phyloP scores from a whole-genome alignment of 2,113 vertebrate species.

The Lipotes vexillifer region DNA sequence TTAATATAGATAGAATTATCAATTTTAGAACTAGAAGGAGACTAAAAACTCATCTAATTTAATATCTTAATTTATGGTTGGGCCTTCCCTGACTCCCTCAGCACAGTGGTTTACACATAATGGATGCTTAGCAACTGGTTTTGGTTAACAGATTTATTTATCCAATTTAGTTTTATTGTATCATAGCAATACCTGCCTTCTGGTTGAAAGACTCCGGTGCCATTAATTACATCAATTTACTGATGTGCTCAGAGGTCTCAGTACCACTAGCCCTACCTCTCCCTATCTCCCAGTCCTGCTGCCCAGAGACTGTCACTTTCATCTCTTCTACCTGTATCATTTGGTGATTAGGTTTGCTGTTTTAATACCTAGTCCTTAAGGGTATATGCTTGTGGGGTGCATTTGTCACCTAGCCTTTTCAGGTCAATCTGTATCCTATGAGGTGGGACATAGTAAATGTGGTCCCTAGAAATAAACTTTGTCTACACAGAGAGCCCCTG shows the following conservation, averaged over 20 bases:
- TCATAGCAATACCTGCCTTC: background rate
- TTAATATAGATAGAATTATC: background rate
- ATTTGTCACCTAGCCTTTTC: background rate
- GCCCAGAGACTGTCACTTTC: background rate
- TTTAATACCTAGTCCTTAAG: background rate
- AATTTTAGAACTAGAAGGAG: background rate
- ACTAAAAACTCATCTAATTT: background rate
- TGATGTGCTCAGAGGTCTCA: background rate
- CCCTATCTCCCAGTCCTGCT: background rate
- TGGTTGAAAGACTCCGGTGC: background rate
- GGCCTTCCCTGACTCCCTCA: background rate
- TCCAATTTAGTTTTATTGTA: background rate
- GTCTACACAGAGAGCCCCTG: background rate
- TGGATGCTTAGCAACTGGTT: background rate
- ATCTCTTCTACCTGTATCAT: background rate
- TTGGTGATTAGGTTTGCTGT: background rate
- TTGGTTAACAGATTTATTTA: background rate
- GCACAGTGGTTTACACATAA: background rate
- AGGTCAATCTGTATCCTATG: background rate
- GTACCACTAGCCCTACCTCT: background rate
- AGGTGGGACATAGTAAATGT: background rate
- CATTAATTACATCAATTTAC: background rate
- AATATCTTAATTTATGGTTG: constrained; percentile 1
- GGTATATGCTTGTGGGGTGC: background rate
- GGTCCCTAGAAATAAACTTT: background rate